Conservation (phyloP, 1,140 invertebrate genomes). For the Contarinia nasturtii region DNA sequence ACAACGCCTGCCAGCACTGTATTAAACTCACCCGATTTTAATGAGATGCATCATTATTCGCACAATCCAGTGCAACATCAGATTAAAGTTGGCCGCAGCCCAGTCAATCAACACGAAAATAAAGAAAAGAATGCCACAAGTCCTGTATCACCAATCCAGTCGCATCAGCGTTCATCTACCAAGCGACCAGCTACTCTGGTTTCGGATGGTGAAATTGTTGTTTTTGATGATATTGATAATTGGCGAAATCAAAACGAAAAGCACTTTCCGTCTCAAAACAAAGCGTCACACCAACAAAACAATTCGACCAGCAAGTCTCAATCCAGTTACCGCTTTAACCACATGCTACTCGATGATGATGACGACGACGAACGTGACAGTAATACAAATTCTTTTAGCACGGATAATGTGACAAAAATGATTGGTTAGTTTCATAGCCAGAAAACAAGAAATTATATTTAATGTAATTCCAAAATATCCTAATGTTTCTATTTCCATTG, state of each 20-base stretch:
- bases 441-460: too few species aligned
- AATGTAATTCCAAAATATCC: too few species aligned
- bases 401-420: not conserved
- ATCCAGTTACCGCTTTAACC: too few species aligned
- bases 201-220: constrained; percentile 38
- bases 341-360: too few species aligned
- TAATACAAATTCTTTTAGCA: not conserved
- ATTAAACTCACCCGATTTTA: constrained; percentile 21
- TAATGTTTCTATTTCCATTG: too few species aligned
- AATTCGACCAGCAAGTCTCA: not conserved
- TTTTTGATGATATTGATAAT: constrained; percentile 61
- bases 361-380: not conserved
- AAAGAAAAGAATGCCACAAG: constrained; percentile 8
- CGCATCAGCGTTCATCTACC: constrained; percentile 9
- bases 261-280: not conserved
- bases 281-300: not conserved
- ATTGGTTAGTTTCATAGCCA: not conserved
- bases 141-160: constrained; percentile 13
- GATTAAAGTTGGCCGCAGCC: constrained; percentile 19
- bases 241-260: constrained; percentile 25
- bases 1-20: constrained; percentile 23
- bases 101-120: constrained; percentile 18
- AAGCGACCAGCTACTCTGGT: constrained; percentile 9
- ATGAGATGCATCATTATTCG: constrained; percentile 7
- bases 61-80: constrained; percentile 12